Evolutionary conservation across 2,113 vertebrate genomes (phyloP).

Genomic region (Toxostoma redivivum): DNA sequence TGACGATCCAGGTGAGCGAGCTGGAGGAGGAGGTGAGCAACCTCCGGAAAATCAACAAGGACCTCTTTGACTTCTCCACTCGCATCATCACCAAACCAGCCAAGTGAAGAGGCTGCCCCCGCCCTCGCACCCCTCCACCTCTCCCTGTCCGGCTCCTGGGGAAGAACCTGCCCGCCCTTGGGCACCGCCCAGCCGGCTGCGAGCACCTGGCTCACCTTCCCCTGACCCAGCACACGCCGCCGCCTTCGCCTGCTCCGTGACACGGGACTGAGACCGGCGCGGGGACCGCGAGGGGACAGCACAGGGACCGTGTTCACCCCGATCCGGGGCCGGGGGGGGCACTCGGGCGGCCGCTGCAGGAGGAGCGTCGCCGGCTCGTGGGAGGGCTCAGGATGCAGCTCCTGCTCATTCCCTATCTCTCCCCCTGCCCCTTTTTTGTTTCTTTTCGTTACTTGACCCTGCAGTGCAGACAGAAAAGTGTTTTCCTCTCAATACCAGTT

Average conservation of each 20-base stretch:
- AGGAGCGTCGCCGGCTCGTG: background rate
- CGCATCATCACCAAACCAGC: constrained; percentile 85
- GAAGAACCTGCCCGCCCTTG: background rate
- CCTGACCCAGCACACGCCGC: background rate
- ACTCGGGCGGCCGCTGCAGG: background rate
- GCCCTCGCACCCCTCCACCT: background rate
- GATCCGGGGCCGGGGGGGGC: background rate
- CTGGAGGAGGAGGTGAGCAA: constrained; percentile 90
- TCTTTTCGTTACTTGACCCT: constrained; percentile 38
- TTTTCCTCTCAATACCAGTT: background rate
- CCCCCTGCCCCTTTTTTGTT: background rate
- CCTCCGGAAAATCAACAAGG: constrained; percentile 93
- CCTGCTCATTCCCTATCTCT: background rate
- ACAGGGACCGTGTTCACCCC: background rate
- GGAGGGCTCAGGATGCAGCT: background rate
- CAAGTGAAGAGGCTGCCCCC: constrained; percentile 60
- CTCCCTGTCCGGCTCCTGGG: background rate
- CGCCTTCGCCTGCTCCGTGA: background rate
- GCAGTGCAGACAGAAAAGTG: constrained; percentile 37
- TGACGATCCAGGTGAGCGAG: constrained; percentile 84
- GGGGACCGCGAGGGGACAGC: background rate
- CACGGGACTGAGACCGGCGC: background rate
- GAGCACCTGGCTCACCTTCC: background rate
- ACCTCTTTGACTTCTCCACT: constrained; percentile 91
- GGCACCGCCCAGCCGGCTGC: background rate